Conservation (phyloP, 2,797 vertebrate species). For the Lepilemur ruficaudatus region DNA sequence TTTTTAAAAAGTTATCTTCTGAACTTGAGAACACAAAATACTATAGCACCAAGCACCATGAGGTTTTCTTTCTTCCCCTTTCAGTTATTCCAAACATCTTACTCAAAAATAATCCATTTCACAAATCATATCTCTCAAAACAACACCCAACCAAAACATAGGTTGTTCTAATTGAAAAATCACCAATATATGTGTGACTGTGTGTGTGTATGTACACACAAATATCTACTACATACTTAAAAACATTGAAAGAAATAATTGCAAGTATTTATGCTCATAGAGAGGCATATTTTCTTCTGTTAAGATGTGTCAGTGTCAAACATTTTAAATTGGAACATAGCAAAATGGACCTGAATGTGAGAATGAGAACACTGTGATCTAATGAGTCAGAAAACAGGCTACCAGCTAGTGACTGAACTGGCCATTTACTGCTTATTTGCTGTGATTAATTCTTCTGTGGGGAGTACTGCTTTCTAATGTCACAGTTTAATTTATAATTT, state of each 20-base stretch:
- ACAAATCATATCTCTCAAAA: neutral
- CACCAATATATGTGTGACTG: neutral
- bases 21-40: neutral
- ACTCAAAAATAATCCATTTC: neutral
- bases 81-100: neutral
- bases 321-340: neutral
- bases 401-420: neutral
- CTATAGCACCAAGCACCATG: neutral
- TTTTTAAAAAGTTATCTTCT: neutral
- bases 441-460: neutral
- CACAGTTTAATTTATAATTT: neutral
- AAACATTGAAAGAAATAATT: neutral
- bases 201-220: neutral
- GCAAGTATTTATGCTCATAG: neutral
- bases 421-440: neutral
- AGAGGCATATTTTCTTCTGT: neutral
- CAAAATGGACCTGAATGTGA: neutral
- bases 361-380: neutral
- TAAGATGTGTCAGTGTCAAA: neutral
- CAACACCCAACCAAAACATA: neutral
- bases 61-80: neutral
- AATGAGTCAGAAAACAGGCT: neutral
- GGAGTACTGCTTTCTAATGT: neutral
- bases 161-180: neutral
- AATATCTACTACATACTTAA: neutral